Conservation (phyloP, 2,888 invertebrate species). For the Pinctada fucata region DNA sequence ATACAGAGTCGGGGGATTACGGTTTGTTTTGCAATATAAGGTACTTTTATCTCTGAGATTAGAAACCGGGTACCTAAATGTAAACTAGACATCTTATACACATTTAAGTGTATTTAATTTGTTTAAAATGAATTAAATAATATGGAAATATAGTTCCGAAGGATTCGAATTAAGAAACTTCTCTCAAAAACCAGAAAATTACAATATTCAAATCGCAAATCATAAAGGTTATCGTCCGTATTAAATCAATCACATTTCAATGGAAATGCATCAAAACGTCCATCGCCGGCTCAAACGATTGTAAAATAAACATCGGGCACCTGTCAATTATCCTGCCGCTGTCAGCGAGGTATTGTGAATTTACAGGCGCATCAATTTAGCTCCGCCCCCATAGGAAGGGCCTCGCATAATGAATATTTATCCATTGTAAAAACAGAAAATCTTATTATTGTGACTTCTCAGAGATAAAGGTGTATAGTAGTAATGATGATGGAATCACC, state of each 20-base stretch:
- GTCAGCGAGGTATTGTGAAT: not conserved
- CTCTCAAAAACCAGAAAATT: too few relatives aligned
- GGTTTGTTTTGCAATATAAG: not conserved
- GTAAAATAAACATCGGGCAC: not conserved
- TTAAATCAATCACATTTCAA: too few relatives aligned
- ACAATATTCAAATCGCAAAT: too few relatives aligned
- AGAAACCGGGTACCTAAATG: too few relatives aligned
- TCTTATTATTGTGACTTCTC: slow-evolving; percentile 29
- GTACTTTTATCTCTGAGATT: too few relatives aligned
- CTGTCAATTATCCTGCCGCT: not conserved
- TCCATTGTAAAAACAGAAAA: slow-evolving; percentile 10
- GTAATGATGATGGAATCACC: slow-evolving; percentile 35
- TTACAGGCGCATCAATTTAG: not conserved
- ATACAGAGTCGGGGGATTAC: not conserved
- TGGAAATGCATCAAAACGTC: not conserved
- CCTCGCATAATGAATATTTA: slow-evolving; percentile 7
- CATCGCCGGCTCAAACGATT: not conserved
- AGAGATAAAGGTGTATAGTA: slow-evolving; percentile 6
- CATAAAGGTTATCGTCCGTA: too few relatives aligned
- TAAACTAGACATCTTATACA: too few relatives aligned
- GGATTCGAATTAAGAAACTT: too few relatives aligned
- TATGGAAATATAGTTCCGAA: too few relatives aligned
- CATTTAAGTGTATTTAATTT: too few relatives aligned
- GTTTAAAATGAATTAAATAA: too few relatives aligned
- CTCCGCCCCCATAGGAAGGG: not conserved